phyloP scores from a whole-genome alignment of 2,888 invertebrate genomes.

The Metopia argyrocephala region DNA sequence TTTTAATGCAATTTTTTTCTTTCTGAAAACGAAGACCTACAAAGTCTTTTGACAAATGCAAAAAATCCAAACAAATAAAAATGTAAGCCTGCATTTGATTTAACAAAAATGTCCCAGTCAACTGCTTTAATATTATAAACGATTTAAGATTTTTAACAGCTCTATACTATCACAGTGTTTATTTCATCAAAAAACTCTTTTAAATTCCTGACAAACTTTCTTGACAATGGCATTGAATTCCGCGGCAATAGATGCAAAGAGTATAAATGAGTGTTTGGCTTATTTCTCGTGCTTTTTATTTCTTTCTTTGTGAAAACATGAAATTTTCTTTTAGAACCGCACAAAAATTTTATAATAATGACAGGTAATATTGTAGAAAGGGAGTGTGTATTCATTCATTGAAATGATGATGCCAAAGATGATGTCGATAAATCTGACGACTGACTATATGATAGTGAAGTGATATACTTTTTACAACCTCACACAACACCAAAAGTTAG shows the following conservation, averaged over 20 bases:
- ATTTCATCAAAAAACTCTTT: neutral
- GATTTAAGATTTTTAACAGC: too few species aligned
- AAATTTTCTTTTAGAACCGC: conserved; percentile 48
- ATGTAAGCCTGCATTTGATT: too few species aligned
- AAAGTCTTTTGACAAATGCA: too few species aligned
- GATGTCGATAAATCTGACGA: neutral
- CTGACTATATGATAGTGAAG: conserved; percentile 34
- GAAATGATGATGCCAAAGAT: conserved; percentile 35
- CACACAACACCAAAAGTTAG: neutral
- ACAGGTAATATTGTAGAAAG: conserved; percentile 32
- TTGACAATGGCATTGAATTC: conserved; percentile 43
- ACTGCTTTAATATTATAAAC: too few species aligned
- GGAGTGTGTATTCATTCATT: conserved; percentile 25
- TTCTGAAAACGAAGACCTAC: too few species aligned
- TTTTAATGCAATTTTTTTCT: too few species aligned
- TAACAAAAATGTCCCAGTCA: too few species aligned
- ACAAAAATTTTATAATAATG: conserved; percentile 52
- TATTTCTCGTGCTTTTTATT: neutral
- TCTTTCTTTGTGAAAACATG: conserved; percentile 17
- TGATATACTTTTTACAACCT: too few species aligned
- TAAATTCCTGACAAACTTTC: neutral
- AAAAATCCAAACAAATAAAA: too few species aligned
- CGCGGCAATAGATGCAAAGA: neutral
- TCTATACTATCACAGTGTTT: too few species aligned
- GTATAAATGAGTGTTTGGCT: neutral